Base-by-base conservation (phyloP, 2,797 vertebrate genomes). In the Ptychadena robeensis region DNA sequence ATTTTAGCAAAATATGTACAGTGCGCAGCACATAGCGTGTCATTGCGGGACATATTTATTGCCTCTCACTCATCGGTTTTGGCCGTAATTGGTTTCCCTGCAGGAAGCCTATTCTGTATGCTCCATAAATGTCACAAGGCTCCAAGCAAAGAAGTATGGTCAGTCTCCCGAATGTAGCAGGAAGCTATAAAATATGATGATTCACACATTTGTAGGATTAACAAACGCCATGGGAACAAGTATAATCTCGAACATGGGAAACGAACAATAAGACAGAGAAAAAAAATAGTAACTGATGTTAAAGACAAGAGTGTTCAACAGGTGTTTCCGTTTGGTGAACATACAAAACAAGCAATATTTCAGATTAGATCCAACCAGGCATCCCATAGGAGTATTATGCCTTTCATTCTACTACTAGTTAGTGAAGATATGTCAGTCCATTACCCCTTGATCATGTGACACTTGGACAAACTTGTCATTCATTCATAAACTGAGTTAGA, bases 151-250 rank as follows among this genome's bases (percentile, higher is more conserved):
- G 30, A 70, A 44, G 63, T 81, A 85, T 85, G 65, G 53, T 75
- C 30, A 57, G 78, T 53, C 72, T 76, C 31, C 31, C 9, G 35
- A 53, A 81, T 80, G 78, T 63, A 63, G 37, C 83, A 81, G 83
- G 83, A 85, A 85, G 72, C 83, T 71, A 81, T 85, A 85, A 85
- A 85, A 80, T 80, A 85, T 81, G 83, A 85, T 85, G 83, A 76
- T 80, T 85, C 83, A 71, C 83, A 85, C 78, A 81, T 76, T 80
- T 80, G 57, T 71, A 76, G 63, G 78, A 80, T 85, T 85, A 85
- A 85, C 78, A 80, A 75, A 81, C 68, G 53, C 66, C 83, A 85
- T 76, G 83, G 83, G 83, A 85, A 66, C 57, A 66, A 76, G 72
- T 12, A 9, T 18, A 85, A 59, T 74, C 38, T 80, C 76, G 71